phyloP scores from a whole-genome alignment of 2,797 vertebrate species.

The Enteromius treurensis region DNA sequence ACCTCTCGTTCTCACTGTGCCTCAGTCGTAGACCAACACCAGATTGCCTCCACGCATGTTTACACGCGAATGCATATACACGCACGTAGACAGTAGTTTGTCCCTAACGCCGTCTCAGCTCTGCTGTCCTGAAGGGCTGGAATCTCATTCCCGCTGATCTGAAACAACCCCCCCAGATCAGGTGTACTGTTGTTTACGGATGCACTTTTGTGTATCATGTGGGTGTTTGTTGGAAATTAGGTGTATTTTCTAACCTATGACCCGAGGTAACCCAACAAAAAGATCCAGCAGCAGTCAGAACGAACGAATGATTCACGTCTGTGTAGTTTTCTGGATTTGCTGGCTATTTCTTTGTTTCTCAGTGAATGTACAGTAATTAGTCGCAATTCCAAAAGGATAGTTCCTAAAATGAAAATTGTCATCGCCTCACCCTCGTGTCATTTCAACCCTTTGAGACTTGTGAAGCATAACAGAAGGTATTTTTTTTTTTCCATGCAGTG shows the following conservation, averaged over 20 bases:
- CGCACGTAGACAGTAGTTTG: slow-evolving; percentile 59
- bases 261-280: slow-evolving; percentile 58
- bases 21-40: slow-evolving; percentile 65
- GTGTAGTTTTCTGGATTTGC: slow-evolving; percentile 8
- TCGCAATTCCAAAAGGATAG: background rate
- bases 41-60: slow-evolving; percentile 68
- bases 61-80: slow-evolving; percentile 55
- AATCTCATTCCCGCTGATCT: slow-evolving; percentile 31
- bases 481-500: background rate
- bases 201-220: slow-evolving; percentile 28
- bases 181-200: slow-evolving; percentile 51
- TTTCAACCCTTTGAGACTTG: background rate
- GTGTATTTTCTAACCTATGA: slow-evolving; percentile 55
- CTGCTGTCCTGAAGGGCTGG: slow-evolving; percentile 46
- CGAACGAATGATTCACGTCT: slow-evolving; percentile 1
- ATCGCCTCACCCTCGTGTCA: background rate
- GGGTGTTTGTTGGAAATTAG: slow-evolving; percentile 6
- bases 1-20: slow-evolving; percentile 67
- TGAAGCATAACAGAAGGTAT: background rate
- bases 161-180: slow-evolving; percentile 21
- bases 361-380: background rate
- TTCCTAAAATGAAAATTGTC: background rate
- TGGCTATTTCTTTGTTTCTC: background rate
- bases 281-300: slow-evolving; percentile 31
- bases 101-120: slow-evolving; percentile 47